Evolutionary conservation across 2,797 vertebrate genomes (phyloP).

Genomic region (Melanotaenia trifasciata): DNA sequence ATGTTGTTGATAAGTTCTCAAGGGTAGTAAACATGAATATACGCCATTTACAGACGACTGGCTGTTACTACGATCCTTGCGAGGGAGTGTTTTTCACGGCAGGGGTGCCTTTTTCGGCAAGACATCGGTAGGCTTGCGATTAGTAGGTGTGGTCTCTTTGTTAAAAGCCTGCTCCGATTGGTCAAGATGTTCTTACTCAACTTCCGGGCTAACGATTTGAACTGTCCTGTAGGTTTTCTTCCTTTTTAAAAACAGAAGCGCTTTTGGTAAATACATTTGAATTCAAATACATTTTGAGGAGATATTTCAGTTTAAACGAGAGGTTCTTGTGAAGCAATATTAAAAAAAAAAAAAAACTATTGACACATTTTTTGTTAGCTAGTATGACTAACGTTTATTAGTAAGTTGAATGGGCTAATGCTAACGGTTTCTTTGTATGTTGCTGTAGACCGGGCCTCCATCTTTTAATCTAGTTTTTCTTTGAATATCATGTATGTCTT

Average conservation of each 20-base stretch:
- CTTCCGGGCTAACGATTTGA: conserved; percentile 72
- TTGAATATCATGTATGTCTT: not conserved
- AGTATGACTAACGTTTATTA: not conserved
- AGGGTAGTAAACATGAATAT: no score
- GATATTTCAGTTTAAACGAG: rapidly evolving
- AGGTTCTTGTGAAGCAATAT: not conserved
- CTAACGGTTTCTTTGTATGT: not conserved
- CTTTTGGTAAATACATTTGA: not conserved
- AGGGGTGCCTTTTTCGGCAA: no score
- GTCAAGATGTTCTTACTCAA: conserved; percentile 32
- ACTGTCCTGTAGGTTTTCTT: conserved; percentile 5
- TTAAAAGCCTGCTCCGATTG: conserved; percentile 29
- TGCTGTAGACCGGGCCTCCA: not conserved
- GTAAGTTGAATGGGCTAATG: conserved; percentile 25
- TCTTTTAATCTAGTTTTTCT: not conserved
- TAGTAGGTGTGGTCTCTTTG: not conserved
- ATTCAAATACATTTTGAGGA: not conserved
- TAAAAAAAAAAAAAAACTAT: rapidly evolving
- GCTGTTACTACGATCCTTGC: no score
- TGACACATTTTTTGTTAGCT: not conserved
- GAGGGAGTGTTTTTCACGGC: no score
- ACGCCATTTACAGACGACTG: no score
- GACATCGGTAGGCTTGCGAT: no score
- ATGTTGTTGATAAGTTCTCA: no score
- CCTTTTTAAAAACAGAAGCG: not conserved